A percentile compares a stretch with the other conserved stretches of the same genome.
Evolutionary conservation across 1,140 invertebrate genomes (phyloP).

Genomic region (Nixonia krombeini): DNA sequence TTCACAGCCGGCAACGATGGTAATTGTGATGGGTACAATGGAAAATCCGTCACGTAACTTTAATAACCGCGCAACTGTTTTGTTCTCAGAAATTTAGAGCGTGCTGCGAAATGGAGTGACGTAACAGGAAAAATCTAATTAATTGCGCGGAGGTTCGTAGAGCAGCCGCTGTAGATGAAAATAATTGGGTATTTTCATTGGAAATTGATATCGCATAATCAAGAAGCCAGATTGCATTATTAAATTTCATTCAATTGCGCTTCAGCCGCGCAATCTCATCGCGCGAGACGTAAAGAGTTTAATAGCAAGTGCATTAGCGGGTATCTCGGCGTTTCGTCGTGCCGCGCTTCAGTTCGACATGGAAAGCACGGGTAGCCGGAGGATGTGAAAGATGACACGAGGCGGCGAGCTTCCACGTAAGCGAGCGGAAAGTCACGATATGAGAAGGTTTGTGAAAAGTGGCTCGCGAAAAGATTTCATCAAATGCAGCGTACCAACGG

Average conservation of each 20-base stretch:
- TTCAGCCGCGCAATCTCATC: slow-evolving; percentile 19
- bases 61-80: no score
- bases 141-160: no score
- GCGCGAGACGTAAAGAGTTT: slow-evolving; percentile 33
- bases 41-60: no score
- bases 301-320: slow-evolving; percentile 58
- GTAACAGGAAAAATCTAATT: no score
- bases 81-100: no score
- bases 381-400: slow-evolving; percentile 35
- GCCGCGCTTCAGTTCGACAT: slow-evolving; percentile 29
- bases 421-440: slow-evolving; percentile 52
- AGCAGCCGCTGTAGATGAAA: no score
- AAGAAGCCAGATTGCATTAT: slow-evolving; percentile 1
- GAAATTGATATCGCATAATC: not conserved
- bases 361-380: slow-evolving; percentile 15
- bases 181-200: no score
- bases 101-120: no score
- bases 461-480: slow-evolving; percentile 32
- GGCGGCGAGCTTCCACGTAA: slow-evolving; percentile 40
- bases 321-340: slow-evolving; percentile 41
- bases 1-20: no score
- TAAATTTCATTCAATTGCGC: slow-evolving; percentile 17
- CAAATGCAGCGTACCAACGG: no score
- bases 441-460: slow-evolving; percentile 33
- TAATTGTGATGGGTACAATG: no score